Conservation (phyloP, 2,797 vertebrate genomes). For the Esox lucius region DNA sequence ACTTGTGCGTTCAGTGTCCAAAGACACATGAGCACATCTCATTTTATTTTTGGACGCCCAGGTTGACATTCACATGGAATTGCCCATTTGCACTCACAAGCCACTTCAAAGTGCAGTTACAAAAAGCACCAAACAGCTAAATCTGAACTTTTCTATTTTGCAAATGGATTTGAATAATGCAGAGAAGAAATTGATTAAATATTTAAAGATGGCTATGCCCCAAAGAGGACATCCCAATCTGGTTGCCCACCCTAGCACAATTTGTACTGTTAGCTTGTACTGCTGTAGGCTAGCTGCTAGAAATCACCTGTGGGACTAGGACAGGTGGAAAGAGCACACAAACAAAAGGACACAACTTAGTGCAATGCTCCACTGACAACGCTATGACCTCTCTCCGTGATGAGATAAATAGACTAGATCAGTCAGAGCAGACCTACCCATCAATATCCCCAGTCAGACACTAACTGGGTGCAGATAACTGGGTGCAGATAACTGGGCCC, state of each 20-base stretch:
- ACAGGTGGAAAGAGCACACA: not conserved
- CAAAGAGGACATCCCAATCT: slow-evolving; percentile 11
- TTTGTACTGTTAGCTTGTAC: not conserved
- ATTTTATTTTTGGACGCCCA: too few species aligned
- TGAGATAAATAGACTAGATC: slow-evolving; percentile 16
- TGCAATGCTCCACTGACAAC: not conserved
- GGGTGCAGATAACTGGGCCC: not conserved
- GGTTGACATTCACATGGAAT: not conserved
- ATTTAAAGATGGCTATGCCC: slow-evolving; percentile 19
- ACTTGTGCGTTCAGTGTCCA: slow-evolving; percentile 1
- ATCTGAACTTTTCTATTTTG: slow-evolving; percentile 15
- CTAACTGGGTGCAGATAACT: not conserved
- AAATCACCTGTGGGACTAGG: slow-evolving; percentile 7
- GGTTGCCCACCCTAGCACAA: not conserved
- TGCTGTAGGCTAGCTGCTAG: not conserved
- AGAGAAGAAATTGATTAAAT: slow-evolving; percentile 25
- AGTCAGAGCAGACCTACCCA: not conserved
- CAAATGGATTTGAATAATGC: slow-evolving; percentile 35
- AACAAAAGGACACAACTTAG: not conserved
- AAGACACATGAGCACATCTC: not conserved
- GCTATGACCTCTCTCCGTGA: not conserved
- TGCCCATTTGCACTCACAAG: slow-evolving; percentile 3
- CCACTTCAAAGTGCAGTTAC: slow-evolving; percentile 1
- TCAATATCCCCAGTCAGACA: slow-evolving; percentile 4
- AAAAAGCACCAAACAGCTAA: slow-evolving; percentile 6